Percentiles rank a stretch among this genome's conserved stretches.
Evolutionary conservation across 2,113 vertebrate species (phyloP).

Genomic region (Nematolebias whitei): DNA sequence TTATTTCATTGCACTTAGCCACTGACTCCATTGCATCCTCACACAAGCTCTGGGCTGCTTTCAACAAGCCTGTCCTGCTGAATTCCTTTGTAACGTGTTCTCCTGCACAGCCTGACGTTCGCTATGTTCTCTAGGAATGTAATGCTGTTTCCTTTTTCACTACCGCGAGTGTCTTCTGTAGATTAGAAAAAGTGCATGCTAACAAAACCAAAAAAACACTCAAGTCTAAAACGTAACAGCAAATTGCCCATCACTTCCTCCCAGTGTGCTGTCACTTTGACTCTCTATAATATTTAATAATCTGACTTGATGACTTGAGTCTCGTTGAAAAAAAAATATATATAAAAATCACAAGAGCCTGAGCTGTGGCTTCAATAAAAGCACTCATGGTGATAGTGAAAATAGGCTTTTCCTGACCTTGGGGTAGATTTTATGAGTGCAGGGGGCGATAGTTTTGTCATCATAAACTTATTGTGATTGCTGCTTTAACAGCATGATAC

Average conservation of each 20-base stretch:
- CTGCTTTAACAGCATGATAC: constrained; percentile 67
- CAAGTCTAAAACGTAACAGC: constrained; percentile 45
- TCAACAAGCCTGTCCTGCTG: constrained; percentile 50
- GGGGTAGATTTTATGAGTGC: constrained; percentile 51
- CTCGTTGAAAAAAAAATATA: constrained; percentile 35
- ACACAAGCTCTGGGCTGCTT: constrained; percentile 58
- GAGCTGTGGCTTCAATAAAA: constrained; percentile 45
- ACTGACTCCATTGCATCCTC: constrained; percentile 48
- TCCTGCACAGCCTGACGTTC: constrained; percentile 54
- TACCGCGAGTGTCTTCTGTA: constrained; percentile 37
- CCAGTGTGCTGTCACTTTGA: constrained; percentile 55
- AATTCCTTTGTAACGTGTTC: constrained; percentile 51
- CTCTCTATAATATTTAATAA: constrained; percentile 64
- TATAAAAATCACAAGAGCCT: constrained; percentile 36
- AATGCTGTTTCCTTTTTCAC: constrained; percentile 53
- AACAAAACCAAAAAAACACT: constrained; percentile 51
- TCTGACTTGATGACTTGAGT: constrained; percentile 62
- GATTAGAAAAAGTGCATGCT: constrained; percentile 58
- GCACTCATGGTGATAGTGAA: constrained; percentile 46
- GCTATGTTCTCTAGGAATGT: constrained; percentile 53
- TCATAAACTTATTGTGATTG: constrained; percentile 73
- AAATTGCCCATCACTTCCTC: constrained; percentile 60
- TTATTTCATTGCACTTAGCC: constrained; percentile 56
- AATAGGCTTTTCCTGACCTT: constrained; percentile 62
- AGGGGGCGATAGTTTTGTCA: constrained; percentile 70